Evolutionary conservation across 2,888 invertebrate species (phyloP), one percentile per base, ranked within the genome.

Genomic region (Sarcophaga rosellei): DNA sequence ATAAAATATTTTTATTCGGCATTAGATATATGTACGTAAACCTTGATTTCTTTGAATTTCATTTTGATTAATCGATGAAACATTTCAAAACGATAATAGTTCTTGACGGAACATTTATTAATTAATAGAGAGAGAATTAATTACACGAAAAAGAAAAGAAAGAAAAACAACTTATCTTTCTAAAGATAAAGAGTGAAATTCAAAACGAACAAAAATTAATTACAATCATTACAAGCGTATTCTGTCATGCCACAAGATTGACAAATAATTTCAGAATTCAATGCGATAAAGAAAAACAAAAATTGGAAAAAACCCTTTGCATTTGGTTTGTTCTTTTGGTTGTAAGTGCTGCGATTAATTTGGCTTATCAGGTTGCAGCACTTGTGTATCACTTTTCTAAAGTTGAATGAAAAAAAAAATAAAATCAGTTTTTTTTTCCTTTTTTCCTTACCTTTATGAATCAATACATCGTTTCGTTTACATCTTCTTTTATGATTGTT

Each of bases 321-420:
- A 2, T 53, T 17, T 53, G 53, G 15, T 17, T 47, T 53, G 5
- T 53, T 4, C 5, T 53, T 53, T 53, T 12, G 4, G 17, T 66
- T 78, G 47, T 83, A 85, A 87, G 88, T 87, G 87, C 81, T 81
- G 62, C 88, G 84, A 87, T 88, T 88, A 87, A 84, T 85, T 87
- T 85, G 45, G 87, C 79, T 88, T 88, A 88, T 85, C 88, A 84
- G 61, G 79, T 80, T 85, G 83, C 86, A 81, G 78, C 86, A 86
- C 86, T 86, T 86, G 81, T 78, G 75, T 86, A 86, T 86, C 81
- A 74, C 44, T 82, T 86, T 81, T 80, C 84, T 78, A 81, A 69
- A 83, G 76, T 78, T 80, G 21, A 61, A 70, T 25, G n/a, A 70
- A 59, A 21, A n/a, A n/a, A n/a, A n/a, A n/a, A n/a, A n/a, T n/a